Evolutionary conservation across 2,888 invertebrate genomes (phyloP).

Genomic region (Calameuta pallipes): DNA sequence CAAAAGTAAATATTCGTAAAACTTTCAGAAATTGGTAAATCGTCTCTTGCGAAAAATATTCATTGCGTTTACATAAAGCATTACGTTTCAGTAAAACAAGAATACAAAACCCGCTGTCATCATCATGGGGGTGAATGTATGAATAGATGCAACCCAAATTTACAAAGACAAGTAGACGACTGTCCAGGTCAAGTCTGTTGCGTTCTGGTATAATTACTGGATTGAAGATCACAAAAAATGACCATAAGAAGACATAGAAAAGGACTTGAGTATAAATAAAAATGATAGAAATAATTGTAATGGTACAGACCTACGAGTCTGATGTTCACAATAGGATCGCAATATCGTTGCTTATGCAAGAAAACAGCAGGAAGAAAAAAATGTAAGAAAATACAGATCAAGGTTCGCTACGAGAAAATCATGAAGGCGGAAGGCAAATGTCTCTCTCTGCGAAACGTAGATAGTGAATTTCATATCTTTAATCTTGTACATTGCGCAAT

Average conservation of each 20-base stretch:
- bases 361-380: neutral
- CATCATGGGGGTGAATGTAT: conserved; percentile 49
- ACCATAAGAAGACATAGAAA: neutral
- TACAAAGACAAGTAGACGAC: conserved; percentile 21
- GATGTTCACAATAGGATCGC: neutral
- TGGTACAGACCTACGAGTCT: neutral
- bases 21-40: neutral
- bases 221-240: neutral
- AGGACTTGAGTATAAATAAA: neutral
- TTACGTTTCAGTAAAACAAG: conserved; percentile 37
- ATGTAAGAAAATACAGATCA: neutral
- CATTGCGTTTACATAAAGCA: neutral
- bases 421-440: neutral
- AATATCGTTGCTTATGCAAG: neutral
- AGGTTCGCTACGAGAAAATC: neutral
- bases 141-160: conserved; percentile 20
- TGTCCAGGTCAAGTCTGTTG: conserved; percentile 37
- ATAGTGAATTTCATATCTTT: neutral
- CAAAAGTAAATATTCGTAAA: neutral
- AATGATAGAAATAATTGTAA: neutral
- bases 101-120: conserved; percentile 35
- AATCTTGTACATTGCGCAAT: neutral
- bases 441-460: neutral
- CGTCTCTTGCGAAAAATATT: neutral
- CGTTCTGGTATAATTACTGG: conserved; percentile 33